phyloP scores from a whole-genome alignment of 1,140 invertebrate species.

The Laupala kohalensis region DNA sequence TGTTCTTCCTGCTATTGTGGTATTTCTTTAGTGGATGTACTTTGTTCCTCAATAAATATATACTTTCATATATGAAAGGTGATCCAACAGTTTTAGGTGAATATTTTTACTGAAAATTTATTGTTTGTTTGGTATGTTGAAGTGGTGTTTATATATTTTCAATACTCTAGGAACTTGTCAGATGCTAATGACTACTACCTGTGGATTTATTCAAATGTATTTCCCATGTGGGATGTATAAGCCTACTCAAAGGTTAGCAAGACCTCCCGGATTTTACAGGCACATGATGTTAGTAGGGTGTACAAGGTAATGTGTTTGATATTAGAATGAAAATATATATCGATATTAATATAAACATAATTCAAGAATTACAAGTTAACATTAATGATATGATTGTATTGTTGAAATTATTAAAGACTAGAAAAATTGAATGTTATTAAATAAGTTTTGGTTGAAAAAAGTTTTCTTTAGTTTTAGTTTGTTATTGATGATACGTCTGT shows the following conservation, averaged over 20 bases:
- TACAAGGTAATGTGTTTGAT: slow-evolving; percentile 38
- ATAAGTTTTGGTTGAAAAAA: no score
- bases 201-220: slow-evolving; percentile 65
- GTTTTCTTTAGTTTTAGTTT: no score
- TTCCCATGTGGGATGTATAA: slow-evolving; percentile 61
- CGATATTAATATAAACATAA: no score
- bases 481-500: no score
- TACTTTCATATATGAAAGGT: slow-evolving; percentile 60
- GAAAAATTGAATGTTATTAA: no score
- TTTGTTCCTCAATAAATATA: slow-evolving; percentile 74
- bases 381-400: no score
- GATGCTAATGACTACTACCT: slow-evolving; percentile 63
- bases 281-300: slow-evolving; percentile 67
- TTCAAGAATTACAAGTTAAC: no score
- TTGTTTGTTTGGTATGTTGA: background rate
- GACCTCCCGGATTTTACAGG: slow-evolving; percentile 56
- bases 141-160: background rate
- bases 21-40: slow-evolving; percentile 68
- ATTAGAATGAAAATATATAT: background rate
- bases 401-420: no score
- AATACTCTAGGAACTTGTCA: slow-evolving; percentile 52
- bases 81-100: slow-evolving; percentile 67
- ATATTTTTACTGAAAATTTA: slow-evolving; percentile 16
- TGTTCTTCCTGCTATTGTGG: slow-evolving; percentile 58
- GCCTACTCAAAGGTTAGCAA: slow-evolving; percentile 40